A percentile compares a stretch with the other conserved stretches of the same genome.
phyloP scores from a whole-genome alignment of 2,797 vertebrate species.

The Enoplosus armatus region DNA sequence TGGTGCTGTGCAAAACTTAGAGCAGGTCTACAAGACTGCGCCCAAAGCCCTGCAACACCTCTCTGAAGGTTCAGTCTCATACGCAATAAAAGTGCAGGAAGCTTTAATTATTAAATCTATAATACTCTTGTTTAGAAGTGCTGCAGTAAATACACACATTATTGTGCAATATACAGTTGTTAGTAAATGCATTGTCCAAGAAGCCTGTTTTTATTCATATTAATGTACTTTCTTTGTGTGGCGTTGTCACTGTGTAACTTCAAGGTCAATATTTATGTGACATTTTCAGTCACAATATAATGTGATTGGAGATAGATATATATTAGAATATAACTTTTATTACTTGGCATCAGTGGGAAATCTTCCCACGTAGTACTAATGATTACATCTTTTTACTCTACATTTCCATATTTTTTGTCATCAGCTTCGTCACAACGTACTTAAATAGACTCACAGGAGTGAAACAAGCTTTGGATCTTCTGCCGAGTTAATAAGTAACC shows the following conservation, averaged over 20 bases:
- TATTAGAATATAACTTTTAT: neutral
- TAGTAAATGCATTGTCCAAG: neutral
- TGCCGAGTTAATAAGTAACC: no score
- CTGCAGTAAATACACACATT: neutral
- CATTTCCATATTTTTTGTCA: no score
- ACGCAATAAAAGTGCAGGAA: neutral
- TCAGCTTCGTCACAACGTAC: no score
- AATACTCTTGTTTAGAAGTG: neutral
- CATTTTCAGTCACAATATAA: neutral
- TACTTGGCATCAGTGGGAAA: no score
- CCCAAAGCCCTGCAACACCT: neutral
- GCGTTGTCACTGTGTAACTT: neutral
- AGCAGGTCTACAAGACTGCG: neutral
- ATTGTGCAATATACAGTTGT: neutral
- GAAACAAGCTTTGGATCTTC: no score
- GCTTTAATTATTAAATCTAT: neutral
- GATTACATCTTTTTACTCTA: no score
- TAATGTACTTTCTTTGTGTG: neutral
- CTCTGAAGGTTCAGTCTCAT: neutral
- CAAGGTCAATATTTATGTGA: neutral
- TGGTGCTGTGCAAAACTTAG: slow-evolving; percentile 1
- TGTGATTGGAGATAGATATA: neutral
- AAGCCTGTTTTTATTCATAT: neutral
- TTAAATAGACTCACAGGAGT: no score
- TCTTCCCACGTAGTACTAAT: no score